Conservation (phyloP, 2,113 vertebrate species). For the Scomber scombrus region DNA sequence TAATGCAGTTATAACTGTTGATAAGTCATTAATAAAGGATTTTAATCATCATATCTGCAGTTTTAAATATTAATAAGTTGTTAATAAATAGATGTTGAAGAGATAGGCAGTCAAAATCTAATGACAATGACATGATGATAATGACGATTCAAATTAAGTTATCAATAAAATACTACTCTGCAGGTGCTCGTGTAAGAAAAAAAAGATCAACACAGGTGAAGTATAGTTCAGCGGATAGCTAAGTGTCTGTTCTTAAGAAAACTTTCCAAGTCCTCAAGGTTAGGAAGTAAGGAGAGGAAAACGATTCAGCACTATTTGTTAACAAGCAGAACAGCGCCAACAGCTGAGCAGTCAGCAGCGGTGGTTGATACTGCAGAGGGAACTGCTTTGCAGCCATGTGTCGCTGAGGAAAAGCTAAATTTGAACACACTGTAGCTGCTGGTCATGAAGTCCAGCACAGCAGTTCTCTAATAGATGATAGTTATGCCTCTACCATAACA, state of each 20-base stretch:
- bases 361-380: slow-evolving; percentile 3
- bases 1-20: too few relatives aligned
- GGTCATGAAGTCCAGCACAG: not conserved
- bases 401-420: slow-evolving; percentile 9
- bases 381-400: slow-evolving; percentile 8
- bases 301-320: slow-evolving; percentile 33
- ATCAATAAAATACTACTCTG: not conserved
- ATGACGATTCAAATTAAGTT: too few relatives aligned
- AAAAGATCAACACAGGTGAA: not conserved
- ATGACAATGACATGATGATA: too few relatives aligned
- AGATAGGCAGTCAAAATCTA: too few relatives aligned
- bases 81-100: too few relatives aligned
- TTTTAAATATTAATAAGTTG: too few relatives aligned
- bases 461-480: not conserved
- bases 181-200: not conserved
- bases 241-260: not conserved
- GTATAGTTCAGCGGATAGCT: not conserved
- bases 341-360: slow-evolving; percentile 36
- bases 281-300: slow-evolving; percentile 43
- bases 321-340: slow-evolving; percentile 9
- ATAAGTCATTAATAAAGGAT: too few relatives aligned
- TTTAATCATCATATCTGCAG: too few relatives aligned
- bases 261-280: slow-evolving; percentile 12
- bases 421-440: not conserved
- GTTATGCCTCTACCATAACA: slow-evolving; percentile 2